Conservation (phyloP, 2,888 invertebrate species). For the Nipponacmea schrenckii region DNA sequence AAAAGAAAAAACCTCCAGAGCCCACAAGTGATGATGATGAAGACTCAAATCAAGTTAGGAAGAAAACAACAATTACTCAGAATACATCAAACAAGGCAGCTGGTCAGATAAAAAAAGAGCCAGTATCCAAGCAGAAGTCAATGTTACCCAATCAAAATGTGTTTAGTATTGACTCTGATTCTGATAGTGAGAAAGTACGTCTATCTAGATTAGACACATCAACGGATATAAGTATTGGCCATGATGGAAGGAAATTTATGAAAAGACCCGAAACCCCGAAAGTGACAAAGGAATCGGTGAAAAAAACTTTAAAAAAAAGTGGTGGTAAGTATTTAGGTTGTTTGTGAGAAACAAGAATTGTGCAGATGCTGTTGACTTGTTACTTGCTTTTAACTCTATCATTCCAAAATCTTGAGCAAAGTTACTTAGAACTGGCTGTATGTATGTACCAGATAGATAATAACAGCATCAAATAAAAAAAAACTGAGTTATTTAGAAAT, state of each 20-base stretch:
- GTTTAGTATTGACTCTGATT: too few species aligned
- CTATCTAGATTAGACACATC: conserved; percentile 33
- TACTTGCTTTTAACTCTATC: too few species aligned
- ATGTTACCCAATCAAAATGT: background rate
- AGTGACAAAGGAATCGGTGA: conserved; percentile 4
- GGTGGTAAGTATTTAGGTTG: too few species aligned
- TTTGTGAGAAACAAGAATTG: too few species aligned
- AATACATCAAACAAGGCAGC: background rate
- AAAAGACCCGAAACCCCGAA: conserved; percentile 31
- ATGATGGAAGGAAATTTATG: conserved; percentile 30
- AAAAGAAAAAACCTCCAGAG: conserved; percentile 43
- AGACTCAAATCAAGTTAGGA: background rate
- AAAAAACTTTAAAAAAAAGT: background rate
- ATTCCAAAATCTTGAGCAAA: too few species aligned
- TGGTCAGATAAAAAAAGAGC: conserved; percentile 34
- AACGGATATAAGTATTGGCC: conserved; percentile 28
- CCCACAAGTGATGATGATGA: conserved; percentile 15
- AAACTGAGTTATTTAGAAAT: too few species aligned
- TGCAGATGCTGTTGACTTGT: too few species aligned
- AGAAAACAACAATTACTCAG: conserved; percentile 14
- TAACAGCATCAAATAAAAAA: too few species aligned
- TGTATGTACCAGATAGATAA: too few species aligned
- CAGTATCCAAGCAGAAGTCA: background rate
- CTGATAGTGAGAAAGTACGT: background rate
- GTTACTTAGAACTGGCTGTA: too few species aligned